These are phyloP conservation scores for Megastigmus dorsalis DNA, from an alignment of 2,888 invertebrate species.

Conservation along the genomic window DNA sequence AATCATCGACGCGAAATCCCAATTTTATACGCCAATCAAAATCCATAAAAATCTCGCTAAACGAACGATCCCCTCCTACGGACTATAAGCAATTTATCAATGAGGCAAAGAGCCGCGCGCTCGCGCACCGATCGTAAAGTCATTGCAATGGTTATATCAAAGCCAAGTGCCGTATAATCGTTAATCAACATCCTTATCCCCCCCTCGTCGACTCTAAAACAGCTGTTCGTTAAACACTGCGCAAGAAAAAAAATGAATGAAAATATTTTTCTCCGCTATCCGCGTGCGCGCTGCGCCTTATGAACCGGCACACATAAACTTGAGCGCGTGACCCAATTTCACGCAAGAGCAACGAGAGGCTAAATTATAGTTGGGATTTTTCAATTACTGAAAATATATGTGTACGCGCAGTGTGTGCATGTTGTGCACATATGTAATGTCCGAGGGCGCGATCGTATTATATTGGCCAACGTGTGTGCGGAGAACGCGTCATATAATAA, in stretches of 20 bases:
- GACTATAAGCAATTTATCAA: no score
- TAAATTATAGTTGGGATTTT: slow-evolving; percentile 14
- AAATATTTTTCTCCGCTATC: neutral
- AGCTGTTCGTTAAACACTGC: slow-evolving; percentile 18
- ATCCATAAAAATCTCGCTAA: no score
- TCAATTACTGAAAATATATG: slow-evolving; percentile 29
- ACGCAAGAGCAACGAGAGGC: neutral
- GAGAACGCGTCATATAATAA: slow-evolving; percentile 24
- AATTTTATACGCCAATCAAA: no score
- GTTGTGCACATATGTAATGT: no score
- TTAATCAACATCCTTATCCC: slow-evolving; percentile 5
- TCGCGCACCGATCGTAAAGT: no score
- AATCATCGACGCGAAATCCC: no score
- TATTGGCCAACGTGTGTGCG: neutral
- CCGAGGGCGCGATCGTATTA: slow-evolving; percentile 10
- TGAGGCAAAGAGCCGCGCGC: no score
- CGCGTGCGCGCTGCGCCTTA: neutral
- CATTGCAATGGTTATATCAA: no score
- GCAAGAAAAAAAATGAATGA: neutral
- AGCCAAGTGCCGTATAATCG: no score
- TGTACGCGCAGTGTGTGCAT: neutral
- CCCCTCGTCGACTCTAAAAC: neutral
- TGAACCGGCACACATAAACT: neutral
- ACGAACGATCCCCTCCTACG: no score
- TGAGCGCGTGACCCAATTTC: slow-evolving; percentile 18